Evolutionary conservation across 1,140 invertebrate genomes (phyloP).

Genomic region (Pectinophora gossypiella): DNA sequence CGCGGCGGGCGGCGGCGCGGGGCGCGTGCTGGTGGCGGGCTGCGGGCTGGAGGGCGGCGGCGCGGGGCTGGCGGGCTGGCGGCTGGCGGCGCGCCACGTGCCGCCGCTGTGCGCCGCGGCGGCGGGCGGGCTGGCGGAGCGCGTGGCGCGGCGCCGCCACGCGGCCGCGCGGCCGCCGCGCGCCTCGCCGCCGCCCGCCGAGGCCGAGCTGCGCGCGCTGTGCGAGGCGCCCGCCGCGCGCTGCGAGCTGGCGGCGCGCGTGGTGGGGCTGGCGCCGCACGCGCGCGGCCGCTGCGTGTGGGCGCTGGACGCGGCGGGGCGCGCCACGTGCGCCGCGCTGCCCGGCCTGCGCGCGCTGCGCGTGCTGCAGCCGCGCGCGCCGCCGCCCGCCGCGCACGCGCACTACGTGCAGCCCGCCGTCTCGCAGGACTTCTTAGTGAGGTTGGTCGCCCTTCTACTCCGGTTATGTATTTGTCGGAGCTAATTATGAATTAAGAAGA

Average conservation of each 20-base stretch:
- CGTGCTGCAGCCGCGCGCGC: constrained; percentile 5
- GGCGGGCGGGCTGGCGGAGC: constrained; percentile 13
- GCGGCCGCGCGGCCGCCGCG: constrained; percentile 8
- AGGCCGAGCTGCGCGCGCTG: constrained; percentile 30
- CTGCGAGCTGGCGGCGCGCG: constrained; percentile 15
- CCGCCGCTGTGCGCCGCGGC: constrained; percentile 21
- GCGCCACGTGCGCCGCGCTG: constrained; percentile 26
- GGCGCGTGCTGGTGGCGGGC: constrained; percentile 24
- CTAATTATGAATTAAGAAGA: too few relatives aligned
- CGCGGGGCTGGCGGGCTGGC: constrained; percentile 25
- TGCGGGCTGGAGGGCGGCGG: constrained; percentile 20
- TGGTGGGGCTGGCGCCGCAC: constrained; percentile 30
- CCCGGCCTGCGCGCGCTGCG: constrained; percentile 23
- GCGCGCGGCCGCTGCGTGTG: constrained; percentile 34
- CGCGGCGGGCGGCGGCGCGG: constrained; percentile 16
- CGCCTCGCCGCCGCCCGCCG: constrained; percentile 16
- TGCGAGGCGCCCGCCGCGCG: constrained; percentile 28
- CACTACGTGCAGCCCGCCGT: constrained; percentile 24
- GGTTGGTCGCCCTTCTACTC: constrained; percentile 17
- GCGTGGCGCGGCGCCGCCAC: constrained; percentile 25
- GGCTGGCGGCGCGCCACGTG: constrained; percentile 16
- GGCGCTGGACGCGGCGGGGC: constrained; percentile 16
- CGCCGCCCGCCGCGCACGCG: constrained; percentile 2
- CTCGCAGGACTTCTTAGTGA: constrained; percentile 26
- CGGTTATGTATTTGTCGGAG: too few relatives aligned